Base-by-base conservation (phyloP, 2,888 invertebrate genomes). In the Philhelius pedissequus region DNA sequence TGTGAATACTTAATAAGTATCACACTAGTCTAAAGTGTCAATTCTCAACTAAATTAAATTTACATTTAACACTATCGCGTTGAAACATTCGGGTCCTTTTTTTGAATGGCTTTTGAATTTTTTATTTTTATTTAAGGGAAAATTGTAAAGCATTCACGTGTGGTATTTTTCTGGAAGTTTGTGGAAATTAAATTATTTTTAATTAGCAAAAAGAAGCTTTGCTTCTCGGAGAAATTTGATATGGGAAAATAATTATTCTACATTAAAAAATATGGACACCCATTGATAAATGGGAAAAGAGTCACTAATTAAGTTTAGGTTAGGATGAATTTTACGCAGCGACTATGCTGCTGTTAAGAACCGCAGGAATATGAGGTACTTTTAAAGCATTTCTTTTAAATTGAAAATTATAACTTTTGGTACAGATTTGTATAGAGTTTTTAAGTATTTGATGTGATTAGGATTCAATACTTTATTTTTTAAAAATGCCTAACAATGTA, bases 61-160 rank as follows among this genome's bases (percentile, higher is more conserved):
- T 40, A 15, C 15, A 15, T 40, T 40, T 40, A 7, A 40, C n/a
- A 4, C 5, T 25, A 3, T n/a, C 35, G 3, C 4, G 6, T 7
- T 15, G 7, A 40, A 13, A 40, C 6, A 38, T 6, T 8, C 1
- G 40, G 3, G 15, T 9, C 9, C 43, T 43, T 43, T 43, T 40
- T 15, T 1, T n/a, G n/a, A n/a, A n/a, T n/a, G n/a, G n/a, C n/a
- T n/a, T n/a, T n/a, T n/a, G n/a, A n/a, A 45, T n/a, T 11, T 13
- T 45, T 13, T 38, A n/a, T 7, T 18, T 45, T 20, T 7, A 48
- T 62, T 30, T 48, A 3, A 20, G 22, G 27, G 25, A 15, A 62
- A 62, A 35, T 68, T 69, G 50, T 70, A 64, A 77, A 70, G 70
- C 77, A 70, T 70, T 77, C 52, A 30, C 52, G 15, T 69, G 15